These are phyloP conservation scores for Dascillus cervinus DNA, from an alignment of 2,888 invertebrate genomes.

Conservation along the genomic window DNA sequence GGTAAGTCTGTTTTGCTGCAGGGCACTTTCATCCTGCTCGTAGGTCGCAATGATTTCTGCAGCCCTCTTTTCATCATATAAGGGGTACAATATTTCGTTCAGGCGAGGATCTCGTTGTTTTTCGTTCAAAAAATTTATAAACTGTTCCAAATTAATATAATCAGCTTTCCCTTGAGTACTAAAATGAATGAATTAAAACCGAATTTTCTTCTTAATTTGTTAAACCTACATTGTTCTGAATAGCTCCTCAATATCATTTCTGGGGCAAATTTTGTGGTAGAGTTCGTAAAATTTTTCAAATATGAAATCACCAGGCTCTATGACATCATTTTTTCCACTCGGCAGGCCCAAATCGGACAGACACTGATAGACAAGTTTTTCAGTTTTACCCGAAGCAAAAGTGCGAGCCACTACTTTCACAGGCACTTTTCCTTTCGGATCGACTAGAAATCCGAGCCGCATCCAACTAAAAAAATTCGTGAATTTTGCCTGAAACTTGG, in stretches of 20 bases:
- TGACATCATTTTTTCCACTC: constrained; percentile 90
- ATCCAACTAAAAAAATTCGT: constrained; percentile 78
- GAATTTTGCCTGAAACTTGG: neutral
- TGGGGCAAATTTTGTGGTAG: constrained; percentile 97
- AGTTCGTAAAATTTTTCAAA: constrained; percentile 98
- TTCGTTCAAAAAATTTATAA: constrained; percentile 91
- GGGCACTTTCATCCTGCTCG: constrained; percentile 74
- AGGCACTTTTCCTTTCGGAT: constrained; percentile 91
- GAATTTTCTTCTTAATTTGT: constrained; percentile 4
- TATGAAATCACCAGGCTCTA: constrained; percentile 90
- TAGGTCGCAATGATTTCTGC: constrained; percentile 89
- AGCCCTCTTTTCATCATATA: constrained; percentile 91
- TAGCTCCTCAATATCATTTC: constrained; percentile 97
- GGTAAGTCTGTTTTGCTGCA: constrained; percentile 66
- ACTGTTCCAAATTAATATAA: constrained; percentile 76
- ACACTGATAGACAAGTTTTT: constrained; percentile 96
- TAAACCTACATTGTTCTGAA: constrained; percentile 87
- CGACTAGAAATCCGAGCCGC: constrained; percentile 89
- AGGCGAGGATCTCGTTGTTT: constrained; percentile 96
- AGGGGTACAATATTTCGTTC: constrained; percentile 96
- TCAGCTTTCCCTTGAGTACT: constrained; percentile 89
- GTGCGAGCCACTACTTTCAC: constrained; percentile 94
- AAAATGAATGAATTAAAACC: constrained; percentile 21
- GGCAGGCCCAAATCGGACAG: constrained; percentile 89
- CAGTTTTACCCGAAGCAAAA: constrained; percentile 99